Percentiles rank a stretch among this genome's conserved stretches.
These are phyloP conservation scores for Empidonax traillii DNA, from an alignment of 2,113 vertebrate species.

Conservation along the genomic window DNA sequence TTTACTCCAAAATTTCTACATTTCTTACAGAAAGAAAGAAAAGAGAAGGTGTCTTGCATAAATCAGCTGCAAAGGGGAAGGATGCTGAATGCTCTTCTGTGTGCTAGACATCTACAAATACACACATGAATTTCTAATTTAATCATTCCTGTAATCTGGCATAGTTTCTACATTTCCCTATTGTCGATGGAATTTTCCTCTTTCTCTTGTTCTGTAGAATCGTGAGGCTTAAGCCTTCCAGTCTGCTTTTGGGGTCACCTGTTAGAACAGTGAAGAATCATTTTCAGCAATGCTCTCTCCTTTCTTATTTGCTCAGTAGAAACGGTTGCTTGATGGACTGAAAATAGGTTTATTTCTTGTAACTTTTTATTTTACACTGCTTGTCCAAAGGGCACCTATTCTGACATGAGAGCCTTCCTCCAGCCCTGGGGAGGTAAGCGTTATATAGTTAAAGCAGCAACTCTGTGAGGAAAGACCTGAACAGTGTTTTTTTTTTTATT, in stretches of 20 bases:
- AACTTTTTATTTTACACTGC: slow-evolving; percentile 17
- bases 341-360: background rate
- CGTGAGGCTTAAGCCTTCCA: background rate
- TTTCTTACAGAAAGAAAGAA: background rate
- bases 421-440: background rate
- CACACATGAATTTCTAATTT: background rate
- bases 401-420: background rate
- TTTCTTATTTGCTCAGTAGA: background rate
- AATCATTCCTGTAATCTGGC: background rate
- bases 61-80: background rate
- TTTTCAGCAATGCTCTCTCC: background rate
- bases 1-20: background rate
- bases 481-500: background rate
- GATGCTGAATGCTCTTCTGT: background rate
- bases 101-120: background rate
- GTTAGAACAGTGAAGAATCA: background rate
- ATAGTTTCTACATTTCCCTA: background rate
- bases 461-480: background rate
- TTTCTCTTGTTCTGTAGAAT: background rate
- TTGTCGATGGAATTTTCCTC: background rate
- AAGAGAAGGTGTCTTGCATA: background rate
- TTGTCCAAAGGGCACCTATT: background rate
- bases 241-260: background rate
- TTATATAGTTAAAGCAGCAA: background rate
- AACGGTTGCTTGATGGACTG: background rate